Conservation (phyloP, 2,113 vertebrate genomes). For the Paramormyrops kingsleyae region DNA sequence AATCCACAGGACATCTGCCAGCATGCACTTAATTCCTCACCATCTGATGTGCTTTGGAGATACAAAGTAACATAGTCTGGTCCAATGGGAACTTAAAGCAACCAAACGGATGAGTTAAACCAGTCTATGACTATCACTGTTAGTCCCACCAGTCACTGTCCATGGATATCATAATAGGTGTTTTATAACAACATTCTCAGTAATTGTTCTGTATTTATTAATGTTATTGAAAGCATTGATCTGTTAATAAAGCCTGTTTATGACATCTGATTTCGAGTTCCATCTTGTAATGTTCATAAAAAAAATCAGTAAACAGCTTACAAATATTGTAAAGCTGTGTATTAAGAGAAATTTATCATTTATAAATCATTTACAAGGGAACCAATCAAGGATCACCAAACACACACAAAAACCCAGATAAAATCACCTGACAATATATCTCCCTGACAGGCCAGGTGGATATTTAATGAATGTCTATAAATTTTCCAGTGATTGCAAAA, state of each 20-base stretch:
- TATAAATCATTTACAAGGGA: not conserved
- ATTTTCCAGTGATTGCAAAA: not conserved
- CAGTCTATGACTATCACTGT: not conserved
- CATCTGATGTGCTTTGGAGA: not conserved
- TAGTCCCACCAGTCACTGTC: not conserved
- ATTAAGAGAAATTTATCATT: not conserved
- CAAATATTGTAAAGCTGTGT: not conserved
- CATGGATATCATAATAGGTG: not conserved
- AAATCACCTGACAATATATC: not conserved
- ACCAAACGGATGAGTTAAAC: not conserved
- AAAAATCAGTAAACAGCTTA: not conserved
- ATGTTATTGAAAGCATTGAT: not conserved
- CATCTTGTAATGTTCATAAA: not conserved
- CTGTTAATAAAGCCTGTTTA: not conserved
- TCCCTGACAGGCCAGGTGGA: not conserved
- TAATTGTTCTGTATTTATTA: slow-evolving; percentile 1
- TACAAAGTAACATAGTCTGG: not conserved
- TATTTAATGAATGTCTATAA: not conserved
- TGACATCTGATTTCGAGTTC: not conserved
- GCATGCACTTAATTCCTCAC: not conserved
- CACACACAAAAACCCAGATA: not conserved
- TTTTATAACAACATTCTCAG: not conserved
- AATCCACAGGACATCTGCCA: not conserved
- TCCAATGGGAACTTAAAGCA: not conserved
- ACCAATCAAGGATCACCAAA: not conserved